phyloP scores from a whole-genome alignment of 2,888 invertebrate species.

The Nemapogon koenigi region DNA sequence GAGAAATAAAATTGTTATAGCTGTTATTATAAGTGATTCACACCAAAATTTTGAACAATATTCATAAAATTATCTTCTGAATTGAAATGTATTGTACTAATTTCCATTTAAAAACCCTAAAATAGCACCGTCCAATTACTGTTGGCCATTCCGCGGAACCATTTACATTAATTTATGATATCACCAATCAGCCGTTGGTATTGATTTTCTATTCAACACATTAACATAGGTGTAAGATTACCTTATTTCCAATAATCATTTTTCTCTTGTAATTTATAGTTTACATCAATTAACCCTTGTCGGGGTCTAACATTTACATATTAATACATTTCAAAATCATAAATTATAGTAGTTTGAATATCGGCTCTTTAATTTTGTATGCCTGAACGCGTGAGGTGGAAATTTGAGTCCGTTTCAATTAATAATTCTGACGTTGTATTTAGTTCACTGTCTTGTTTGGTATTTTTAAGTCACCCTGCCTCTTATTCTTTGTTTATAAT shows the following conservation, averaged over 20 bases:
- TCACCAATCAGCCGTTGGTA: constrained; percentile 18
- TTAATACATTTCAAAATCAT: constrained; percentile 40
- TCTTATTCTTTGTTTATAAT: constrained; percentile 6
- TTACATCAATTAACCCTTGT: constrained; percentile 49
- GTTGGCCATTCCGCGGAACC: constrained; percentile 27
- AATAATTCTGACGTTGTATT: constrained; percentile 30
- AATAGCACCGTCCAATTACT: constrained; percentile 30
- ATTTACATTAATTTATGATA: constrained; percentile 13
- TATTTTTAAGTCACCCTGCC: constrained; percentile 4
- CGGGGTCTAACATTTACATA: constrained; percentile 35
- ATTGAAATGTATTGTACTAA: constrained; percentile 13
- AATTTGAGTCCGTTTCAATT: constrained; percentile 35
- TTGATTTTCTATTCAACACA: constrained; percentile 29
- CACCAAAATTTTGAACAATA: background rate
- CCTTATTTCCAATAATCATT: constrained; percentile 20
- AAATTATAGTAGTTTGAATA: constrained; percentile 33
- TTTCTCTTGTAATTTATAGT: constrained; percentile 33
- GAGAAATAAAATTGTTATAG: background rate
- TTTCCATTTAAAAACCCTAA: constrained; percentile 21
- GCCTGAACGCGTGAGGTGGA: constrained; percentile 25
- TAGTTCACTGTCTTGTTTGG: constrained; percentile 13
- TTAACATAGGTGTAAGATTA: constrained; percentile 37
- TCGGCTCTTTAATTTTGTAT: constrained; percentile 24
- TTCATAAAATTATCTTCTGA: too few relatives aligned
- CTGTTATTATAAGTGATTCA: background rate